Evolutionary conservation across 2,113 vertebrate genomes (phyloP), one percentile per base, ranked within the genome.

Genomic region (Hyla sarda): DNA sequence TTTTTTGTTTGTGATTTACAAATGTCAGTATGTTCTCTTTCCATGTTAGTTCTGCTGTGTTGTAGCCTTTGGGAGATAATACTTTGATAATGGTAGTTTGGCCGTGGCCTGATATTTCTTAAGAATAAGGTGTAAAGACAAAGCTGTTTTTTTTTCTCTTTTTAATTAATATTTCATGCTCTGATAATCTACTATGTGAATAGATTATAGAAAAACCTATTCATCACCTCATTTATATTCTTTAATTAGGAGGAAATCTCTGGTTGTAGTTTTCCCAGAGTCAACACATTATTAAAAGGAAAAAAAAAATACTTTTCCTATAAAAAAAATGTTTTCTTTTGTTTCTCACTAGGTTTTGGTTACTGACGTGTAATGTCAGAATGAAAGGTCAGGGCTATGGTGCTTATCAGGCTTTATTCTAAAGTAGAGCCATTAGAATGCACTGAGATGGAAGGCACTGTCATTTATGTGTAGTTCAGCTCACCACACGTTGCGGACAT

Each of bases 101-200:
- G 13, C 47, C 45, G 48, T 28, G 41, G n/a, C 41, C 65, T 73
- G 30, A 32, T 45, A 52, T 82, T 48, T 72, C 45, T 69, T 6
- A 17, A 54, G 32, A 14, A 71, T 65, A 52, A 83, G 17, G 48
- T 71, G 32, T n/a, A 47, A 41, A 73, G 50, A 30, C 41, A 62
- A 73, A 1, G 17, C 50, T n/a, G n/a, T 48, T 21, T 14, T 16
- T 17, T 71, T 54, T 62, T 16, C 25, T 28, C 17, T 91, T 93
- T 93, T 90, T 90, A 93, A 93, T 93, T 90, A 93, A 91, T 93
- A 92, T 93, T 94, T 92, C 89, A 93, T 93, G 90, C 93, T 86
- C 88, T 86, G 88, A 92, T 94, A 95, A 92, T 86, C 89, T 91
- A 91, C 92, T 91, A 91, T 90, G 83, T 45, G 87, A 89, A 92